Evolutionary conservation across 2,113 vertebrate species (phyloP).

Genomic region (Platysteira castanea): DNA sequence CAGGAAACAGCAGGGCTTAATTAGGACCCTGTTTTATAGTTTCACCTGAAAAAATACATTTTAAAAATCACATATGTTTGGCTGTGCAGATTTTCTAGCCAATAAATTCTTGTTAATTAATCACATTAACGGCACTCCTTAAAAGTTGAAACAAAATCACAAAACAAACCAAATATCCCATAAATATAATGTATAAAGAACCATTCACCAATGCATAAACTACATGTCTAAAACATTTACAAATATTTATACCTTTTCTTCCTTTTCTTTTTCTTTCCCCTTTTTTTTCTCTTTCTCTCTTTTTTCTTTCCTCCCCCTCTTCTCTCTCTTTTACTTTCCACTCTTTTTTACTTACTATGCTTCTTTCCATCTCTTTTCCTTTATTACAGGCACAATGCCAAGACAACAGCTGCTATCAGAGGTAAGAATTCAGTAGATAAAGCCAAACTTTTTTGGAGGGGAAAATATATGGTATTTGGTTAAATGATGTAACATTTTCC

Average conservation of each 20-base stretch:
- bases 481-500: background rate
- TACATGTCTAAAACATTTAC: conserved; percentile 42
- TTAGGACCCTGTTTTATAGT: conserved; percentile 77
- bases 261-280: fast-evolving
- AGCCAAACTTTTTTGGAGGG: background rate
- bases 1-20: conserved; percentile 82
- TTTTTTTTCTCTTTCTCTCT: fast-evolving
- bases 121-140: conserved; percentile 76
- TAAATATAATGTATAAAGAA: conserved; percentile 75
- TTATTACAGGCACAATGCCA: background rate
- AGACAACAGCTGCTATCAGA: background rate
- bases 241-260: background rate
- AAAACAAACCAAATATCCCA: conserved; percentile 73
- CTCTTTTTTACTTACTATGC: background rate
- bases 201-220: conserved; percentile 63
- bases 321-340: background rate
- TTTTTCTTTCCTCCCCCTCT: background rate
- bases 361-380: background rate
- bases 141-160: conserved; percentile 78
- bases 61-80: conserved; percentile 77
- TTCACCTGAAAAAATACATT: conserved; percentile 84
- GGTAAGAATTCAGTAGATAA: background rate
- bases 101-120: conserved; percentile 82
- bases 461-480: background rate
- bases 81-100: conserved; percentile 74